Evolutionary conservation across 2,888 invertebrate genomes (phyloP), one percentile per base, ranked within the genome.

Genomic region (Anaspis maculata): DNA sequence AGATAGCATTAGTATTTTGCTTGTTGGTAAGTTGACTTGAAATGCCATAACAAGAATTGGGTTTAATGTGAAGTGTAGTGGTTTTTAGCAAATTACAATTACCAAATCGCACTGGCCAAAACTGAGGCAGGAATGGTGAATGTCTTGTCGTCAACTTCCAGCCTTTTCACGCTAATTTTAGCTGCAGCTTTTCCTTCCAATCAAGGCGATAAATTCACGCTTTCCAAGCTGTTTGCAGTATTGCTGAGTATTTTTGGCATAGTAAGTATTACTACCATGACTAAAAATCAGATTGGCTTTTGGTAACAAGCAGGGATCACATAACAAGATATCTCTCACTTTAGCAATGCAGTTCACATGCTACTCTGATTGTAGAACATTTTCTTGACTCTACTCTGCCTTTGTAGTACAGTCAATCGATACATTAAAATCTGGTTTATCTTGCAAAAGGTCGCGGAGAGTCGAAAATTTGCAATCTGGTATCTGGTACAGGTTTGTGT

Each of bases 41-140:
- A 22, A 7, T n/a, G n/a, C n/a, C n/a, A n/a, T n/a, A 13, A n/a
- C 4, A n/a, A 10, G 19, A 16, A 29, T 32, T 13, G 12, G 12
- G 3, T n/a, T n/a, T 30, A 36, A 48, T 44, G 46, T 47, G 42
- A 50, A n/a, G 15, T 27, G 29, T 69, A 94, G 88, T 96, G 95
- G 92, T 94, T 97, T 68, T 66, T 85, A 54, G 91, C 91, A 35
- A 94, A 92, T 69, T 91, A 92, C 62, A 77, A 88, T 34, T 92
- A 89, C 68, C 92, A 95, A 64, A 72, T 90, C 56, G 89, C 94
- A 29, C 68, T 95, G 42, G 74, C 81, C 31, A 77, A 85, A 67
- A 83, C 89, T 3, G 80, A 87, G 56, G 77, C 90, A 9, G 85
- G 87, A 33, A 77, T 92, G 37, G 90, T 95, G 24, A 90, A 89